phyloP scores from a whole-genome alignment of 2,797 vertebrate species.

The Amphiprion clarkii region DNA sequence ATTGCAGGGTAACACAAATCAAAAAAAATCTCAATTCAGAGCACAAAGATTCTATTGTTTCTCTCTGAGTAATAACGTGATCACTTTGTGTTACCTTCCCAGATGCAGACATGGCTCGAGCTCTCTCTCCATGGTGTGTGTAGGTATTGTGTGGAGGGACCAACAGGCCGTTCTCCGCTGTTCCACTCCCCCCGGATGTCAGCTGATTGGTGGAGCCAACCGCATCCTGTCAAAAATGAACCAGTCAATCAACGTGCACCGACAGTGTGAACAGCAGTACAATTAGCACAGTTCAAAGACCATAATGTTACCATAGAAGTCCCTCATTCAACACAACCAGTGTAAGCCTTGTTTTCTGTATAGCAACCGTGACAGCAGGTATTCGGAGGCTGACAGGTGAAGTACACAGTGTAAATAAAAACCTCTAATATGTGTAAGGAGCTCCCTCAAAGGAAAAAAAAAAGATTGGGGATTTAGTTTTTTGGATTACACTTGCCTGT shows the following conservation, averaged over 20 bases:
- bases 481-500: no score
- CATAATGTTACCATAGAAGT: slow-evolving; percentile 11
- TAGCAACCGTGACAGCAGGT: no score
- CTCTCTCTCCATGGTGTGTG: slow-evolving; percentile 77
- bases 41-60: no score
- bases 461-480: no score
- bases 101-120: slow-evolving; percentile 83
- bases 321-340: not conserved
- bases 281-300: not conserved
- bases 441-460: no score
- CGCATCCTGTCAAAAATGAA: slow-evolving; percentile 60
- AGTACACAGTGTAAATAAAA: no score
- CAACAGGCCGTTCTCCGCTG: slow-evolving; percentile 82
- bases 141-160: slow-evolving; percentile 74
- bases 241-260: not conserved
- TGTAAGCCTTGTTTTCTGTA: no score
- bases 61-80: no score
- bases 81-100: slow-evolving; percentile 79
- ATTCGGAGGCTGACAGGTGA: no score
- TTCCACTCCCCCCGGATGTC: slow-evolving; percentile 41
- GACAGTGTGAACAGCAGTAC: not conserved
- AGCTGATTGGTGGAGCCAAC: slow-evolving; percentile 65
- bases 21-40: no score
- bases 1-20: no score
- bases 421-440: no score